Conservation (phyloP, 2,888 invertebrate species). For the Heliconius sara region DNA sequence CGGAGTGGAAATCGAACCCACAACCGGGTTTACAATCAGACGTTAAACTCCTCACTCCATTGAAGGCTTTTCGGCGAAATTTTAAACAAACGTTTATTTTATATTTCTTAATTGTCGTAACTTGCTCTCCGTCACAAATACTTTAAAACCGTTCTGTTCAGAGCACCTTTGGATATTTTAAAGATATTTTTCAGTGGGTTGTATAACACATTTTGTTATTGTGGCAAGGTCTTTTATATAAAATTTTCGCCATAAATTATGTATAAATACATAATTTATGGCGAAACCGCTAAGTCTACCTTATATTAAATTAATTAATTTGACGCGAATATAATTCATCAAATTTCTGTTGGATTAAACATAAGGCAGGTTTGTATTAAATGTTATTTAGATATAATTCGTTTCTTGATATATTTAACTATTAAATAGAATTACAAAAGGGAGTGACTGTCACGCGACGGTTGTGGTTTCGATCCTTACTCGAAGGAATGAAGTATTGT, state of each 20-base stretch:
- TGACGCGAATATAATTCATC: conserved; percentile 1
- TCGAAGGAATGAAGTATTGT: too few species aligned
- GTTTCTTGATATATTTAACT: too few species aligned
- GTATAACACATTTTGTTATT: not conserved
- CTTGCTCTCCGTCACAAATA: conserved; percentile 24
- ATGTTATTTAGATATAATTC: not conserved
- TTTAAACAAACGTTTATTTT: conserved; percentile 37
- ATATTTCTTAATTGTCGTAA: conserved; percentile 30
- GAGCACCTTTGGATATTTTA: conserved; percentile 11
- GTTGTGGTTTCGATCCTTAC: too few species aligned
- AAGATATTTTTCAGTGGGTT: not conserved
- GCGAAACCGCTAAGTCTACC: not conserved
- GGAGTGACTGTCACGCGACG: too few species aligned
- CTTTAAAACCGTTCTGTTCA: conserved; percentile 16
- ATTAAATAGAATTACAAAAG: too few species aligned
- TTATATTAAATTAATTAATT: conserved; percentile 1
- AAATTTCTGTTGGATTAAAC: not conserved
- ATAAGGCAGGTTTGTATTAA: not conserved
- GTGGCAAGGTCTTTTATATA: not conserved
- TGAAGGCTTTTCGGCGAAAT: conserved; percentile 18
- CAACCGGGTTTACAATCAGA: not conserved
- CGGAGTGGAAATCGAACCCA: not conserved
- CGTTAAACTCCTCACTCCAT: conserved; percentile 21
- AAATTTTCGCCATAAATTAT: conserved; percentile 6
- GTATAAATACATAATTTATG: too few species aligned